These are phyloP conservation scores for Scomberomorus guttatus DNA, from an alignment of 2,797 vertebrate genomes.

Conservation along the genomic window DNA sequence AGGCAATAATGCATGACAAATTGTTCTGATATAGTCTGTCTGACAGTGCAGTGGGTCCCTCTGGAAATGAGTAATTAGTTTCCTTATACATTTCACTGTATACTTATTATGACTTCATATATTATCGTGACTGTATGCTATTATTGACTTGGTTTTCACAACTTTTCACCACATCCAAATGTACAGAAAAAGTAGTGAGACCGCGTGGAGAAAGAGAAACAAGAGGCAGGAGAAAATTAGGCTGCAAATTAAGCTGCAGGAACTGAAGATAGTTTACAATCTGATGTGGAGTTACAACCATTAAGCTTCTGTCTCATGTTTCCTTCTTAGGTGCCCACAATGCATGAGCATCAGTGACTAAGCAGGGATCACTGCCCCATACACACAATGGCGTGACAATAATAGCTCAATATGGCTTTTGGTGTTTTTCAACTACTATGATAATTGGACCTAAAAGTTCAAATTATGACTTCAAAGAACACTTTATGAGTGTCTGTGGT, in stretches of 20 bases:
- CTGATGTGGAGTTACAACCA: conserved; percentile 13
- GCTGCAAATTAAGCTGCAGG: conserved; percentile 11
- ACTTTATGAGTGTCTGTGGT: background rate
- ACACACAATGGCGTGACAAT: background rate
- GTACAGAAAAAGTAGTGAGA: background rate
- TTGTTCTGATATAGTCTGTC: conserved; percentile 21
- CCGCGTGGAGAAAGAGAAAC: conserved; percentile 2
- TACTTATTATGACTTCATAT: conserved; percentile 12
- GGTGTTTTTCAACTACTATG: background rate
- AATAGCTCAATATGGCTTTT: conserved; percentile 3
- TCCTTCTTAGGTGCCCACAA: background rate
- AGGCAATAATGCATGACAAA: conserved; percentile 46
- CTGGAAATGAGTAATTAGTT: conserved; percentile 46
- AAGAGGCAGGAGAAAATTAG: background rate
- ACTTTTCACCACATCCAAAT: conserved; percentile 9
- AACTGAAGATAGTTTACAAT: background rate
- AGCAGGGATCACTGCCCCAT: background rate
- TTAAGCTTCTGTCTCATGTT: conserved; percentile 20
- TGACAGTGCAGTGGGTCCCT: conserved; percentile 19
- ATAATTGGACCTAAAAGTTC: background rate
- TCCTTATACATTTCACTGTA: conserved; percentile 27
- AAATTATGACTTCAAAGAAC: background rate
- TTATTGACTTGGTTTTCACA: conserved; percentile 8
- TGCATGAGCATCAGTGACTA: background rate
- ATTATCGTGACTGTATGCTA: conserved; percentile 21